A percentile compares a stretch with the other conserved stretches of the same genome.
Conservation (phyloP, 2,888 invertebrate species). For the Tenthredo distinguenda region DNA sequence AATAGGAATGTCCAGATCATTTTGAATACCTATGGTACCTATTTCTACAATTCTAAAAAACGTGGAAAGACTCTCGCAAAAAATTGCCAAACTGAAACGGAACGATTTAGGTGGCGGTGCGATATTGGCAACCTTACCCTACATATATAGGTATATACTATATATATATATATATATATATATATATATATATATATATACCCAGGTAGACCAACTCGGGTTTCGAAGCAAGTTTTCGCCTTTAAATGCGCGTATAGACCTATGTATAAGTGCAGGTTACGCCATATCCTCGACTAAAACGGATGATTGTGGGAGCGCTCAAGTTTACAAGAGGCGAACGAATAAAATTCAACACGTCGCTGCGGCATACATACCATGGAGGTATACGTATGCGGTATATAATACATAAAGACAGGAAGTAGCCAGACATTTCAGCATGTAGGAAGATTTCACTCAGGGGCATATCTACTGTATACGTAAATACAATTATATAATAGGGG, state of each 20-base stretch:
- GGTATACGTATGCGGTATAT: background rate
- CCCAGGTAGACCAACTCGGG: background rate
- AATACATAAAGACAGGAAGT: background rate
- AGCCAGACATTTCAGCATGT: slow-evolving; percentile 13
- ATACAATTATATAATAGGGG: background rate
- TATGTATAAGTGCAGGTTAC: background rate
- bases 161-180: too few species aligned
- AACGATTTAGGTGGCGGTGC: too few species aligned
- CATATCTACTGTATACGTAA: background rate
- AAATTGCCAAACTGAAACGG: too few species aligned
- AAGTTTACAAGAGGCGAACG: slow-evolving; percentile 11
- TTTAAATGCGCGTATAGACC: background rate
- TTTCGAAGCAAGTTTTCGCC: background rate
- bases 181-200: background rate
- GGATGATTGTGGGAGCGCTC: slow-evolving; percentile 16
- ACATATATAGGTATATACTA: too few species aligned
- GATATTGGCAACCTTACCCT: background rate
- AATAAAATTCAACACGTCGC: slow-evolving; percentile 10
- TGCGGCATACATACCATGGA: background rate
- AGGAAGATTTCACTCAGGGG: background rate
- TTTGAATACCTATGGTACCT: too few species aligned
- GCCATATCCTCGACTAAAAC: slow-evolving; percentile 34
- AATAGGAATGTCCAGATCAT: too few species aligned
- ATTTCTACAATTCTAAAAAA: too few species aligned
- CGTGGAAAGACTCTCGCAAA: too few species aligned